phyloP scores from a whole-genome alignment of 1,140 invertebrate genomes.

The Papilio glaucus region DNA sequence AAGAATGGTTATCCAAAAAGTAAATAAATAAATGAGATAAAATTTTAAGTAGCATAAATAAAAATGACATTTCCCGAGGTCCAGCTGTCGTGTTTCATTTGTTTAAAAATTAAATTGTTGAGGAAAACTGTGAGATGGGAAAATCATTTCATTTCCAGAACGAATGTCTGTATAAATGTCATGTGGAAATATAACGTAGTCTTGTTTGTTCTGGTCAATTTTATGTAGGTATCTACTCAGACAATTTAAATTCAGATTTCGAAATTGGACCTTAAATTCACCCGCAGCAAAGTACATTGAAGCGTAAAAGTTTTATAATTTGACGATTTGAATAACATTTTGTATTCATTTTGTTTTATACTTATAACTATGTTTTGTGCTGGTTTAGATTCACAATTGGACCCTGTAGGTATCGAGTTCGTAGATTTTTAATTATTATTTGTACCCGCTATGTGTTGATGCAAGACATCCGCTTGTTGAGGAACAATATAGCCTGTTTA shows the following conservation, averaged over 20 bases:
- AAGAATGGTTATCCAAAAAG: no score
- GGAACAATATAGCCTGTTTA: no score
- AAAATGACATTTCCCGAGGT: constrained; percentile 18
- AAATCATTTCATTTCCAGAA: constrained; percentile 29
- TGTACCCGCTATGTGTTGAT: no score
- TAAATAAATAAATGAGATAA: background rate
- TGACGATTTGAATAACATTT: no score
- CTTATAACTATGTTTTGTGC: no score
- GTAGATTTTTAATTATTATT: no score
- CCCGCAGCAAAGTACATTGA: no score
- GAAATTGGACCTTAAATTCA: background rate
- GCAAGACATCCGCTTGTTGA: no score
- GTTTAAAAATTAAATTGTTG: constrained; percentile 34
- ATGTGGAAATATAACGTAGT: background rate
- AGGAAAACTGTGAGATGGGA: constrained; percentile 18
- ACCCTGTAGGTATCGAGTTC: no score
- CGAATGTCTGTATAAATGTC: constrained; percentile 3
- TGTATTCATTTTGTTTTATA: no score
- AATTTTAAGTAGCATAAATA: background rate
- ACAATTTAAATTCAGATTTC: background rate
- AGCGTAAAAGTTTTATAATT: no score
- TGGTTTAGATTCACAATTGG: no score
- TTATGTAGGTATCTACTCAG: background rate
- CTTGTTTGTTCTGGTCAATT: background rate
- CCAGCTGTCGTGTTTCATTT: constrained; percentile 12